Evolutionary conservation across 1,140 invertebrate genomes (phyloP), one percentile per base, ranked within the genome.

Genomic region (Cydia fagiglandana): DNA sequence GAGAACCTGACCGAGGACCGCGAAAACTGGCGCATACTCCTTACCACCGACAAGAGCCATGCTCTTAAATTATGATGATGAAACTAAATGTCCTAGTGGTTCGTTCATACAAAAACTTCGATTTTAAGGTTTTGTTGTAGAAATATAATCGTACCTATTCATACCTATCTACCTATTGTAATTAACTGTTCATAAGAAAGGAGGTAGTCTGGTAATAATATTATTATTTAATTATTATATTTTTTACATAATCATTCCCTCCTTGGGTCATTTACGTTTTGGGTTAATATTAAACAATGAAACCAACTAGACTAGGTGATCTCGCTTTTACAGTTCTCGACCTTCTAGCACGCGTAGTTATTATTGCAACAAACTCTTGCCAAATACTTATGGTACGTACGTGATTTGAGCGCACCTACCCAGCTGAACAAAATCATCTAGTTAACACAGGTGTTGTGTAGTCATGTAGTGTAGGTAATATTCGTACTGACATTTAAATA

Each of bases 331-430:
- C 7, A 24, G 7, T 24, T 10, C n/a, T 61, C 2, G 13, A 50
- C 12, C 13, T 50, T 50, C 56, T 61, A 24, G 20, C 7, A 61
- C 9, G 2, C 56, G 20, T n/a, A 61, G n/a, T 56, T 56, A 61
- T 61, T 24, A 61, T 24, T 61, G 20, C 56, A n/a, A 17, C 56
- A 24, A 61, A 20, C 56, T 61, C 9, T 24, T 61, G 56, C 56
- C 56, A 61, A 61, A 61, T 61, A 47, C 45, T 47, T 47, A 12
- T 24, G n/a, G n/a, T 61, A 61, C 17, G 53, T 61, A 61, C 56
- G 56, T 61, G 56, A 61, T 61, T 61, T 61, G 20, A 61, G 53
- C 17, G 53, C 20, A n/a, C 20, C 9, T 61, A 24, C 6, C 56
- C 56, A 61, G 56, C 56, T 61, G 56, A 61, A 61, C 20, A 61